phyloP scores from a whole-genome alignment of 2,797 vertebrate genomes.

The Sphaeramia orbicularis region DNA sequence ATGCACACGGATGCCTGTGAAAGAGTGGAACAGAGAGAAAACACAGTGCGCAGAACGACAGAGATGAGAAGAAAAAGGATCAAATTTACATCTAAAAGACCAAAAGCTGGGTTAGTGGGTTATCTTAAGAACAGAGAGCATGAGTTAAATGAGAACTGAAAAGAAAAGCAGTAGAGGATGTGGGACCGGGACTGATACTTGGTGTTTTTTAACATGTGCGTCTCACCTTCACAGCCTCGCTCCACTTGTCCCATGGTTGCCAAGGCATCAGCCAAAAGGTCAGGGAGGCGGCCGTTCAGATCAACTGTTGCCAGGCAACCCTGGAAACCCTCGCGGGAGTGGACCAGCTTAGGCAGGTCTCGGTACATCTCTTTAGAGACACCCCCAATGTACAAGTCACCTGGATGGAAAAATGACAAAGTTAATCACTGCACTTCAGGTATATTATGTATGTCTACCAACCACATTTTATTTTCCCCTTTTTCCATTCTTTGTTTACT shows the following conservation, averaged over 20 bases:
- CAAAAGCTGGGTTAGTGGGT: conserved; percentile 72
- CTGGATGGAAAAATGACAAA: conserved; percentile 73
- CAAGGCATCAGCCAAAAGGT: conserved; percentile 95
- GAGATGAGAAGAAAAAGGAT: conserved; percentile 60
- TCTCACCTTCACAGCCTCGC: conserved; percentile 97
- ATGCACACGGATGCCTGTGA: conserved; percentile 90
- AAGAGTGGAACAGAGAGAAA: conserved; percentile 61
- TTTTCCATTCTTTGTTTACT: too few relatives aligned
- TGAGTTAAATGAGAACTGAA: conserved; percentile 57
- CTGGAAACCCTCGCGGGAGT: conserved; percentile 97
- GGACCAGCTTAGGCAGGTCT: conserved; percentile 95
- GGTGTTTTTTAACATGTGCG: conserved; percentile 12
- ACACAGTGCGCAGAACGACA: conserved; percentile 55
- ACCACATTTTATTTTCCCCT: too few relatives aligned
- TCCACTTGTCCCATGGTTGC: conserved; percentile 96
- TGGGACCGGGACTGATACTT: conserved; percentile 12
- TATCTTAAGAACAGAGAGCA: conserved; percentile 61
- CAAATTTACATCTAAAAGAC: conserved; percentile 46
- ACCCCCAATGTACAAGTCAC: conserved; percentile 96
- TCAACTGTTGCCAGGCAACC: conserved; percentile 97
- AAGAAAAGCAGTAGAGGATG: conserved; percentile 39
- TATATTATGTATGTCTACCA: too few relatives aligned
- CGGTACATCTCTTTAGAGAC: conserved; percentile 97
- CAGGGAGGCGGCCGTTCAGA: conserved; percentile 95
- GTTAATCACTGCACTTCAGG: too few relatives aligned